phyloP scores from a whole-genome alignment of 1,140 invertebrate species.

The Zeugodacus cucurbitae region DNA sequence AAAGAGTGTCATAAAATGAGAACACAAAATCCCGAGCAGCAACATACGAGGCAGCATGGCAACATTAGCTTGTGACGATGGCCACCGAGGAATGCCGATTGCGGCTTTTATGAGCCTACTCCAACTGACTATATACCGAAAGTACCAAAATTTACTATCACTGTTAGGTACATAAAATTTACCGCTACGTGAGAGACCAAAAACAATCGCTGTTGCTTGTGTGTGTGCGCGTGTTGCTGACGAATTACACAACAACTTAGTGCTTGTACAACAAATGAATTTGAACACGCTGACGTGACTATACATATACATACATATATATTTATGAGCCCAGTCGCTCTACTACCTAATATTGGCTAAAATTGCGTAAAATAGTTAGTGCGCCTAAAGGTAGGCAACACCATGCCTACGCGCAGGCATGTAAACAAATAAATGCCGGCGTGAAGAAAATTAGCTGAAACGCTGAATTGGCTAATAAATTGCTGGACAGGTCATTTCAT shows the following conservation, averaged over 20 bases:
- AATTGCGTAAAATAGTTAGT: neutral
- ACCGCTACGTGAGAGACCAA: neutral
- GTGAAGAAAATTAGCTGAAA: slow-evolving; percentile 12
- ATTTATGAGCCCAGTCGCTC: neutral
- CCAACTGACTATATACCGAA: neutral
- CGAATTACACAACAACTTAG: neutral
- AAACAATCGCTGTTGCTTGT: neutral
- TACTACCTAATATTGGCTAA: neutral
- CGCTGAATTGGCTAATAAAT: slow-evolving; percentile 23
- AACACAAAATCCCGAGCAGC: neutral
- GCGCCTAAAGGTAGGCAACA: neutral
- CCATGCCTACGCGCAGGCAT: neutral
- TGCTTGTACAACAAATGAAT: neutral
- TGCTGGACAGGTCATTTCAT: neutral
- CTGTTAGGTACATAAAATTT: neutral
- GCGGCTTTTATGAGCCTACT: neutral
- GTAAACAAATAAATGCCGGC: neutral
- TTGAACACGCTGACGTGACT: neutral
- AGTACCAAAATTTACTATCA: neutral
- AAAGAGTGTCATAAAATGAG: neutral
- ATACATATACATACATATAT: neutral
- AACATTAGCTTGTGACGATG: neutral
- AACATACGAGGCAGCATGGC: neutral
- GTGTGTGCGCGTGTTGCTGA: neutral
- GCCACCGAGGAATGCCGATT: neutral